Percentiles rank a stretch among this genome's conserved stretches.
Evolutionary conservation across 2,797 vertebrate species (phyloP).

Genomic region (Lates japonicus): DNA sequence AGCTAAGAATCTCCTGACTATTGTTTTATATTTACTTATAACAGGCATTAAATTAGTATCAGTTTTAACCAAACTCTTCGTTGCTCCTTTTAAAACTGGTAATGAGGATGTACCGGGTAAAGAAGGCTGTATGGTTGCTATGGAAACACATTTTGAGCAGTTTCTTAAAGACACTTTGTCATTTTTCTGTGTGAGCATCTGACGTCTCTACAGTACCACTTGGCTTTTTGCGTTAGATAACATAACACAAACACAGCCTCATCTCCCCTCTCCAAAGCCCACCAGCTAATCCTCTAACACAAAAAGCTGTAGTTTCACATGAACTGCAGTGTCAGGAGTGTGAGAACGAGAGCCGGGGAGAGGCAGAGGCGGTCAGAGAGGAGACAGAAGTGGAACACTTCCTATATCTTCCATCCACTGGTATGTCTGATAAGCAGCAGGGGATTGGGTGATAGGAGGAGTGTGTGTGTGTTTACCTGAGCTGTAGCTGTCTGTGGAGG

Average conservation of each 20-base stretch:
- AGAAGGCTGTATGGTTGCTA: too few relatives aligned
- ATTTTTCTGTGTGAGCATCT: background rate
- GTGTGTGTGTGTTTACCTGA: slow-evolving; percentile 87
- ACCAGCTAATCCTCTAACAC: slow-evolving; percentile 59
- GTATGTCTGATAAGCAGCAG: slow-evolving; percentile 14
- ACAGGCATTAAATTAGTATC: too few relatives aligned
- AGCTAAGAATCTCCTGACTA: too few relatives aligned
- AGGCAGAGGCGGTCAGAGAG: slow-evolving; percentile 8
- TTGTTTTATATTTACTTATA: too few relatives aligned
- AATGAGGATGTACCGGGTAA: too few relatives aligned
- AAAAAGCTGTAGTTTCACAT: slow-evolving; percentile 51
- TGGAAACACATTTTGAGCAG: background rate
- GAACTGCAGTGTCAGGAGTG: slow-evolving; percentile 37
- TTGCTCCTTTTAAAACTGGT: too few relatives aligned
- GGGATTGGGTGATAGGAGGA: background rate
- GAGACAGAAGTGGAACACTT: slow-evolving; percentile 13
- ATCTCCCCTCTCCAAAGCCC: slow-evolving; percentile 10
- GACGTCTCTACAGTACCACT: background rate
- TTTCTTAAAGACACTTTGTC: background rate
- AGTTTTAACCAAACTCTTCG: too few relatives aligned
- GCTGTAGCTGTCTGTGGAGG: slow-evolving; percentile 99
- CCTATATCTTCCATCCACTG: background rate
- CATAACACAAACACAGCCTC: background rate
- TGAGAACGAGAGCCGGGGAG: slow-evolving; percentile 29
- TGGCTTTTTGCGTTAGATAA: background rate